Conservation (phyloP, 2,888 invertebrate genomes). For the Archips xylosteana region DNA sequence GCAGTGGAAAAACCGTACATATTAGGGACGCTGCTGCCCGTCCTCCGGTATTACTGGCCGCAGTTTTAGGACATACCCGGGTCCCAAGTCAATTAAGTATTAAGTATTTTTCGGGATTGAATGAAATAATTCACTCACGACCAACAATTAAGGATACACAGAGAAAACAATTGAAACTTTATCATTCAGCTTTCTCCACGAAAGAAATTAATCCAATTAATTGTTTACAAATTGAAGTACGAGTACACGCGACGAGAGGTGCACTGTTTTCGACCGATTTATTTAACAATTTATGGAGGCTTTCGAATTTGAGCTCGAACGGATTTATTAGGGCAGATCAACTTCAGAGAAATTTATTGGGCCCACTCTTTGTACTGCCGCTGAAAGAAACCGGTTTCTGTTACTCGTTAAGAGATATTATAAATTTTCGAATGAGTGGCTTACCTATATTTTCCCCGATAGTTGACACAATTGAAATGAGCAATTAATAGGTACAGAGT, state of each 20-base stretch:
- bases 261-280: constrained; percentile 66
- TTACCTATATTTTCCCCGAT: background rate
- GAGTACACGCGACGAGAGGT: constrained; percentile 20
- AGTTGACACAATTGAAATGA: background rate
- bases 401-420: constrained; percentile 51
- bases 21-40: too few species aligned
- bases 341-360: constrained; percentile 72
- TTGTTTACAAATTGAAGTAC: constrained; percentile 27
- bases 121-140: background rate
- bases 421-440: constrained; percentile 9
- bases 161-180: constrained; percentile 8
- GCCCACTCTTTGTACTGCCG: constrained; percentile 58
- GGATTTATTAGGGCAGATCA: constrained; percentile 76
- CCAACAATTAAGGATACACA: constrained; percentile 2
- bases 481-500: background rate
- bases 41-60: too few species aligned
- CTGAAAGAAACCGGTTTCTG: constrained; percentile 60
- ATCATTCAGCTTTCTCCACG: constrained; percentile 1
- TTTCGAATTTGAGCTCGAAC: constrained; percentile 74
- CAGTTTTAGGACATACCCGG: too few species aligned
- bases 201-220: constrained; percentile 28
- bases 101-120: background rate
- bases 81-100: background rate
- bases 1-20: too few species aligned
- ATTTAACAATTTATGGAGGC: constrained; percentile 78